phyloP scores from a whole-genome alignment of 2,888 invertebrate genomes.

The Drosophila birchii region DNA sequence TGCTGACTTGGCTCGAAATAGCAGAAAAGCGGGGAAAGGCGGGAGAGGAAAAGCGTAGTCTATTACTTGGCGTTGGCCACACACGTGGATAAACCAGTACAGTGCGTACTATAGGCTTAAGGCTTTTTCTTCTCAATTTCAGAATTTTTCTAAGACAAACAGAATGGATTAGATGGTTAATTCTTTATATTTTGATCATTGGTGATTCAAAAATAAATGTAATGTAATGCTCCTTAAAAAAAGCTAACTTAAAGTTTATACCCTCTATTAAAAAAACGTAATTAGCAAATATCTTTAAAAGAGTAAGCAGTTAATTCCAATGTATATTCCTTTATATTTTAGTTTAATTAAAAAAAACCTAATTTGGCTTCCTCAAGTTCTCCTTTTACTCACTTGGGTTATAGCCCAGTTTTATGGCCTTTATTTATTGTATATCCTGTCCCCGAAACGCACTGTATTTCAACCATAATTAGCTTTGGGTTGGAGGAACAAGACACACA shows the following conservation, averaged over 20 bases:
- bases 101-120: slow-evolving; percentile 5
- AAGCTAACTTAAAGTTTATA: background rate
- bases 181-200: background rate
- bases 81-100: slow-evolving; percentile 28
- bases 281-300: background rate
- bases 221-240: background rate
- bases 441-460: slow-evolving; percentile 27
- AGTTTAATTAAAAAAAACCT: background rate
- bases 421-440: background rate
- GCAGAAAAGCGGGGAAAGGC: slow-evolving; percentile 2
- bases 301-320: background rate
- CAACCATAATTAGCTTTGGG: slow-evolving; percentile 48
- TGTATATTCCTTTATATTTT: background rate
- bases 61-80: slow-evolving; percentile 34
- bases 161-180: no score
- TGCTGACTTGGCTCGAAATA: slow-evolving; percentile 37
- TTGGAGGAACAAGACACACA: slow-evolving; percentile 47
- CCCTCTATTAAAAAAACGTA: background rate
- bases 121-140: background rate
- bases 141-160: background rate
- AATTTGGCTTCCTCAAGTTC: background rate
- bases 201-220: accelerated
- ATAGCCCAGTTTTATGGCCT: background rate
- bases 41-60: slow-evolving; percentile 19
- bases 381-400: background rate